Evolutionary conservation across 2,113 vertebrate species (phyloP).

Genomic region (Crotalus tigris): DNA sequence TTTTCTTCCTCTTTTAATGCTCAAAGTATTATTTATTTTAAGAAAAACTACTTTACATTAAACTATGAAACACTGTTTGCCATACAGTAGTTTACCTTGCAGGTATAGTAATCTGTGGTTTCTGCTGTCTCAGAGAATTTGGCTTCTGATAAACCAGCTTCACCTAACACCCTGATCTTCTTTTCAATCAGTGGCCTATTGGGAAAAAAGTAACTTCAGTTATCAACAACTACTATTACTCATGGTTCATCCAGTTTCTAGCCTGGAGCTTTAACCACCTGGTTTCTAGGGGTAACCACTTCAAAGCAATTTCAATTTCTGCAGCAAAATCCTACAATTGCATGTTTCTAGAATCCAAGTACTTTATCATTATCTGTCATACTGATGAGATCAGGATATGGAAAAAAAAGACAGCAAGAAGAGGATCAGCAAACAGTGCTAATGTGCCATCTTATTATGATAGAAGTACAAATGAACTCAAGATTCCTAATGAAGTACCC

Average conservation of each 20-base stretch:
- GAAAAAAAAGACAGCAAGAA: background rate
- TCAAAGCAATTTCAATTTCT: background rate
- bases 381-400: too few species aligned
- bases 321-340: background rate
- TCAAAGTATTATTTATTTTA: background rate
- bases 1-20: background rate
- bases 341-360: background rate
- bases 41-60: background rate
- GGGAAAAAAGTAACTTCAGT: constrained; percentile 16
- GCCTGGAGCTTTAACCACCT: background rate
- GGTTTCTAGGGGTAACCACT: background rate
- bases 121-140: constrained; percentile 83
- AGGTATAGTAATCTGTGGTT: constrained; percentile 68
- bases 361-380: background rate
- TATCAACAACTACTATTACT: background rate
- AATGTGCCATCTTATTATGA: background rate
- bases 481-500: background rate
- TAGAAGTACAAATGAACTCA: background rate
- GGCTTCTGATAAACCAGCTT: constrained; percentile 90
- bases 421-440: background rate
- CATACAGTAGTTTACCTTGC: constrained; percentile 74
- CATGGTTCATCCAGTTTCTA: background rate
- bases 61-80: background rate
- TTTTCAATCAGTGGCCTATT: constrained; percentile 92
- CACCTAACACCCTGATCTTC: constrained; percentile 89